Conservation (phyloP, 1,140 invertebrate genomes). For the Drosophila bocqueti region DNA sequence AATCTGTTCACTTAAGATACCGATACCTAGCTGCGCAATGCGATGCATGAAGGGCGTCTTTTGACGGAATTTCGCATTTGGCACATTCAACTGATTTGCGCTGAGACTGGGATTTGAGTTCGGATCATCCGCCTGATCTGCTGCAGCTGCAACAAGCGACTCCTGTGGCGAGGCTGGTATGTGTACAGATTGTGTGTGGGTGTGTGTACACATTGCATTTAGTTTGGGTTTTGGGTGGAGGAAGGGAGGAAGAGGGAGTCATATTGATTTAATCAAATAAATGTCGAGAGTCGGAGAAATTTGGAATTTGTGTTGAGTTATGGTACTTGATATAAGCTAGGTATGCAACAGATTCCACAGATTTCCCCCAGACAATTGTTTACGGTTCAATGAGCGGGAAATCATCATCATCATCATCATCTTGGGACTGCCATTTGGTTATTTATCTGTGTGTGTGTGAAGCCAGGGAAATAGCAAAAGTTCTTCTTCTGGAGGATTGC, state of each 20-base stretch:
- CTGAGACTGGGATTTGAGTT: constrained; percentile 45
- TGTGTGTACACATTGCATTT: background rate
- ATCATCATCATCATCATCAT: constrained; percentile 22
- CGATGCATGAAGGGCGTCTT: constrained; percentile 84
- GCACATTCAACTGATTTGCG: constrained; percentile 45
- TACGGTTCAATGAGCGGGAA: constrained; percentile 45
- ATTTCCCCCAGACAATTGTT: constrained; percentile 32
- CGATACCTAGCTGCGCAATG: constrained; percentile 81
- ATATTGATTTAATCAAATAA: constrained; percentile 59
- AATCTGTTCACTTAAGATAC: constrained; percentile 43
- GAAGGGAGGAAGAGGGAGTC: constrained; percentile 52
- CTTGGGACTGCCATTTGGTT: constrained; percentile 18
- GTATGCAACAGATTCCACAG: constrained; percentile 35
- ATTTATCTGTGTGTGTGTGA: constrained; percentile 6
- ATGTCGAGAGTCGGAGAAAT: constrained; percentile 27
- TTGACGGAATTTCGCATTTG: constrained; percentile 80
- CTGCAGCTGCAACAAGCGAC: constrained; percentile 57
- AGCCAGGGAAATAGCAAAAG: constrained; percentile 51
- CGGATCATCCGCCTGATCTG: constrained; percentile 63
- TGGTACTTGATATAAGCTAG: constrained; percentile 7
- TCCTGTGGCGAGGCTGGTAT: constrained; percentile 72
- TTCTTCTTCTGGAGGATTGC: constrained; percentile 62
- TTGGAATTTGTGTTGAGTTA: constrained; percentile 41
- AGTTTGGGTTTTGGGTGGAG: constrained; percentile 16
- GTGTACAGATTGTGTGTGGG: constrained; percentile 11